These are phyloP conservation scores for Cynopterus sphinx DNA, from an alignment of 2,797 vertebrate species.

Conservation along the genomic window DNA sequence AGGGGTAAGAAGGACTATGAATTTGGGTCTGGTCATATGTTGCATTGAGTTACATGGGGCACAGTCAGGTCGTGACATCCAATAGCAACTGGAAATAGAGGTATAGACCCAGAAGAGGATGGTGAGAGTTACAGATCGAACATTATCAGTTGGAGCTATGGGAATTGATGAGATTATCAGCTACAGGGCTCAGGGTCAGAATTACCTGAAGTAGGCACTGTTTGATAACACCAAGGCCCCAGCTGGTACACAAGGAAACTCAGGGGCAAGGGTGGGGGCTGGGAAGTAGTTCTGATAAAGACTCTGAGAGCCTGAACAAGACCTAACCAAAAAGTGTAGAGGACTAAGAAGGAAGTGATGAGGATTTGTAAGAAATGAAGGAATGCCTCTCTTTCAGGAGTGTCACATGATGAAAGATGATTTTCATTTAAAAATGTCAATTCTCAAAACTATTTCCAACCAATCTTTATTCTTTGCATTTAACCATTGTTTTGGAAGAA, in stretches of 20 bases:
- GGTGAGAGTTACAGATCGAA: neutral
- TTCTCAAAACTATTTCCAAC: conserved; percentile 1
- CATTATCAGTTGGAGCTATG: neutral
- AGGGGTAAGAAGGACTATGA: neutral
- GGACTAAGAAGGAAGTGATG: neutral
- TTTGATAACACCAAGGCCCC: neutral
- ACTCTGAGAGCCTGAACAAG: neutral
- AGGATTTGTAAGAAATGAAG: neutral
- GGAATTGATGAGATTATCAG: neutral
- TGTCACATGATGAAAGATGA: conserved; percentile 18
- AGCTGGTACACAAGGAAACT: neutral
- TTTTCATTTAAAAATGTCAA: conserved; percentile 29
- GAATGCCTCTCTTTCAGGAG: neutral
- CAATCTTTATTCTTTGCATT: neutral
- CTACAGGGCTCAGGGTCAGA: neutral
- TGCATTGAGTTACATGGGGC: neutral
- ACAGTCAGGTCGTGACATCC: neutral
- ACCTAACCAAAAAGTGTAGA: neutral
- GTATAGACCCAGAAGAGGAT: neutral
- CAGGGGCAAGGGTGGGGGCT: neutral
- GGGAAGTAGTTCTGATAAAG: neutral
- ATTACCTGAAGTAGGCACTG: neutral
- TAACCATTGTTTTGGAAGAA: conserved; percentile 17
- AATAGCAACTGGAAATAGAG: neutral
- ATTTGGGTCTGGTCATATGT: neutral